Percentiles rank a stretch among this genome's conserved stretches.
These are phyloP conservation scores for Forbesichthys agassizii DNA, from an alignment of 2,113 vertebrate genomes.

Conservation along the genomic window DNA sequence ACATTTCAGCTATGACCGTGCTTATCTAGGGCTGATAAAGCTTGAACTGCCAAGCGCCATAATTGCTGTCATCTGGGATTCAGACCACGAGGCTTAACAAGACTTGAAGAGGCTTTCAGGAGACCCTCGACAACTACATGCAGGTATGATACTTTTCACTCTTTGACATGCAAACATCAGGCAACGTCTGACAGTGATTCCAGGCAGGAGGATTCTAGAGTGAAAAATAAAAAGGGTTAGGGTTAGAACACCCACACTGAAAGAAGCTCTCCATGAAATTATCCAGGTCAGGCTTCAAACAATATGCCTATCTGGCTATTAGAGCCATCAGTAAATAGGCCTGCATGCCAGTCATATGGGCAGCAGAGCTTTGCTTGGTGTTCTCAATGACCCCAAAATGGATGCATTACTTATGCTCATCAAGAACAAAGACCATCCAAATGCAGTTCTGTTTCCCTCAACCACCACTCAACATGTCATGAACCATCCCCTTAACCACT, in stretches of 20 bases:
- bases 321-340: slow-evolving; percentile 56
- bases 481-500: slow-evolving; percentile 28
- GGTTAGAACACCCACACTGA: slow-evolving; percentile 11
- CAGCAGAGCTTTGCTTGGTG: not conserved
- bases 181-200: slow-evolving; percentile 72
- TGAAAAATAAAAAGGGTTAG: slow-evolving; percentile 34
- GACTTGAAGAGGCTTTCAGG: slow-evolving; percentile 53
- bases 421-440: slow-evolving; percentile 37
- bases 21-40: slow-evolving; percentile 77
- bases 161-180: slow-evolving; percentile 47
- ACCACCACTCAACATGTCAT: slow-evolving; percentile 29
- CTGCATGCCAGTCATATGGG: slow-evolving; percentile 27
- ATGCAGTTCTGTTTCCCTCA: slow-evolving; percentile 46
- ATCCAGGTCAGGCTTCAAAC: slow-evolving; percentile 47
- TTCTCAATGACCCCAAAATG: slow-evolving; percentile 44
- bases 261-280: slow-evolving; percentile 36
- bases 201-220: slow-evolving; percentile 22
- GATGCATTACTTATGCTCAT: slow-evolving; percentile 56
- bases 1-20: slow-evolving; percentile 66
- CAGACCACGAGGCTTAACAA: slow-evolving; percentile 58
- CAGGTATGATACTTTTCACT: slow-evolving; percentile 54
- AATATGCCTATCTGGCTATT: slow-evolving; percentile 46
- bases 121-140: slow-evolving; percentile 46
- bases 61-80: slow-evolving; percentile 76
- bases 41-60: slow-evolving; percentile 66